Base-by-base conservation (phyloP, 2,888 invertebrate species). In the Reticulitermes lucifugus region DNA sequence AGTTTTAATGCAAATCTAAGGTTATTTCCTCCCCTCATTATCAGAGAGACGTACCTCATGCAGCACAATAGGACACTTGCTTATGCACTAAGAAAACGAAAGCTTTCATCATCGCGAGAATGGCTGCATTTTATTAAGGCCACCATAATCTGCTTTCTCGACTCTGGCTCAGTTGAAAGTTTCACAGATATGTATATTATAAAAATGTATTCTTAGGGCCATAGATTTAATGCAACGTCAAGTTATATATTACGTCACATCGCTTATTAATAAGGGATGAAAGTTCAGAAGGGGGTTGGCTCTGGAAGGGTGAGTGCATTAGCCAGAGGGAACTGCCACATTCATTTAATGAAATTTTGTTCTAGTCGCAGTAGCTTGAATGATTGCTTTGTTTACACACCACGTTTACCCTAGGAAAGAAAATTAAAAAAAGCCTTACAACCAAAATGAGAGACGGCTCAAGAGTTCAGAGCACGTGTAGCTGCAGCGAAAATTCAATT, bases 381-480 rank as follows among this genome's bases (percentile, higher is more conserved):
- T 80, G 80, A 80, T 80, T 80, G 80, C 84, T 84, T 84, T 84
- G 84, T 77, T 84, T 84, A 84, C 84, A 84, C 65, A 35, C 55
- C 84, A 79, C 79, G 84, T 77, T 79, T 65, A 60, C 21, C 59
- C 79, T 55, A 41, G 51, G 55, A 35, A 51, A 29, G 41, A 55
- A 79, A 55, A 79, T 60, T 35, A 80, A 80, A 80, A 79, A 80
- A 59, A 55, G 18, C 46, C 51, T 14, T 46, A 51, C 46, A 46
- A 22, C 46, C 77, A 77, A 46, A 77, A 51, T 77, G 46, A 51
- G 29, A 77, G 77, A 77, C 77, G 46, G 21, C 21, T 46, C 21
- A 41, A 41, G 41, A 22, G n/a, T 70, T 70, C 22, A 77, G 43
- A 22, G 46, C 2, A 46, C 21, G 43, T n/a, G 46, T 6, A 46